Percentiles rank a stretch among this genome's conserved stretches.
These are phyloP conservation scores for Delichon dasypus DNA, from an alignment of 2,797 vertebrate genomes.

Conservation along the genomic window DNA sequence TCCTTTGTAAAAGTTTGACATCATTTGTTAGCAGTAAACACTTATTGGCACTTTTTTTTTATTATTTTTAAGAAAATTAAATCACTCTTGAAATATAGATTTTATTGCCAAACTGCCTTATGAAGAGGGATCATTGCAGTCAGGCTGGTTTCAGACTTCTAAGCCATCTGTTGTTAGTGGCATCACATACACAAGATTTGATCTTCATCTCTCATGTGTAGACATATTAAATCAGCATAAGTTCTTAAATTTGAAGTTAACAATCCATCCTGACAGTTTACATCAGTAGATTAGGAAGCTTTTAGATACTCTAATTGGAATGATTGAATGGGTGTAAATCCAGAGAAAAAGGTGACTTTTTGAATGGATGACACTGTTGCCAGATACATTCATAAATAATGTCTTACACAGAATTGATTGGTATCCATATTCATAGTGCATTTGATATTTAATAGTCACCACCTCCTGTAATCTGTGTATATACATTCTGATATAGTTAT, in stretches of 20 bases:
- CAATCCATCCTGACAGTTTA: not conserved
- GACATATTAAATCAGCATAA: not conserved
- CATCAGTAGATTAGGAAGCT: not conserved
- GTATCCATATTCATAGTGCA: not conserved
- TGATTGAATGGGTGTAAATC: not conserved
- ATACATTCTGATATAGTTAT: not conserved
- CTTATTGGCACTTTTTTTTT: not conserved
- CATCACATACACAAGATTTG: not conserved
- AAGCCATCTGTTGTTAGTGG: not conserved
- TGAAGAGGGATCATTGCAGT: not conserved
- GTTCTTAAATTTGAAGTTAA: not conserved
- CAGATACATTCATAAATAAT: not conserved
- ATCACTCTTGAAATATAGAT: not conserved
- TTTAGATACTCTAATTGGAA: not conserved
- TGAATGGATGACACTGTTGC: not conserved
- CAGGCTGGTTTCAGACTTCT: not conserved
- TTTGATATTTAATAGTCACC: not conserved
- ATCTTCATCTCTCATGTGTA: not conserved
- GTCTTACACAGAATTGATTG: not conserved
- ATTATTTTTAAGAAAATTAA: not conserved
- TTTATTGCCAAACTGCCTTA: not conserved
- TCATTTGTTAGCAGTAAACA: not conserved
- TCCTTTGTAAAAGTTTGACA: not conserved
- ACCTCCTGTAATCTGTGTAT: not conserved
- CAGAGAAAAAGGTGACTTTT: not conserved